Base-by-base conservation (phyloP, 2,797 vertebrate species). In the Darevskia nairensis region DNA sequence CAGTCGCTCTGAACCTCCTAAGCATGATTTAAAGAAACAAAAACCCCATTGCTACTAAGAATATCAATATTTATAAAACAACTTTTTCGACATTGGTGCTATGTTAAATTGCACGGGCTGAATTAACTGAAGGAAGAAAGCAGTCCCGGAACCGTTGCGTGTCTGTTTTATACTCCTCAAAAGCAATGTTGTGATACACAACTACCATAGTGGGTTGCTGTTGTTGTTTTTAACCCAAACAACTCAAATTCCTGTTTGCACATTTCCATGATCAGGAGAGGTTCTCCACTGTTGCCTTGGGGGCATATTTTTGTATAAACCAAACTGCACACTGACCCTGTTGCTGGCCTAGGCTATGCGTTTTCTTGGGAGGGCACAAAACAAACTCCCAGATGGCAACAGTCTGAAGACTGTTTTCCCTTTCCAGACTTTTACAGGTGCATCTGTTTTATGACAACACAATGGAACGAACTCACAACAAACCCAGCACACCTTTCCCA, bases 391-490 rank as follows among this genome's bases (percentile, higher is more conserved):
- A 94, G 3, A 44, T 85, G 68, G 0, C 0, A 84, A 80, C 39
- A 80, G 50, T 91, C 93, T 85, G 77, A 95, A 80, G 91, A 86
- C 86, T 4, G 84, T 66, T 89, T 92, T 82, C 77, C 80, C 55
- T 8, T 68, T 3, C 7, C 84, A 92, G 81, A 50, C 44, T 80
- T 86, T 92, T 75, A 87, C 90, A 95, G 95, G 95, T 96, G 94
- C 90, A 87, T 95, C 91, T 95, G 91, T 96, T 96, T 96, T 93
- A 88, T 80, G 94, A 95, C 87, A 92, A 89, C 91, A 94, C 82
- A 76, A 76, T 50, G 89, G 50, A 69, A 1, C n/a, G 93, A 90
- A 80, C 74, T 86, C 92, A 88, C 80, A 94, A 95, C 94, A 95
- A 95, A 94, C 86, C 78, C 84, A 80, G 82, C 32, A 86, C 9